Evolutionary conservation across 2,888 invertebrate species (phyloP).

Genomic region (Cheilosia vulpina): DNA sequence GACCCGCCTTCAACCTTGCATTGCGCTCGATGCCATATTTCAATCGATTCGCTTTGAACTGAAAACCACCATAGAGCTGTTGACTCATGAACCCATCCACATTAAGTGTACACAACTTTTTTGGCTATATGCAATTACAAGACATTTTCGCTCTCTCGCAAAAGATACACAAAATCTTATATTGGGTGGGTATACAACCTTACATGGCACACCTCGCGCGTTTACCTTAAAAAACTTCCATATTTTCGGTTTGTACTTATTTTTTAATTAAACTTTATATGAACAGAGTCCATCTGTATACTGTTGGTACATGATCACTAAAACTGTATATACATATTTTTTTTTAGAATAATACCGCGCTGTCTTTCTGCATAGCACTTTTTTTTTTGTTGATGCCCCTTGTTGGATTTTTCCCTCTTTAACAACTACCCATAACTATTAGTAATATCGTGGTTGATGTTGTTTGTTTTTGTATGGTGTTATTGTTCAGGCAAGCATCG

Average conservation of each 20-base stretch:
- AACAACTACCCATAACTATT: slow-evolving; percentile 15
- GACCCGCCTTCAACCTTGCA: too few species aligned
- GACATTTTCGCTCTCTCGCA: slow-evolving; percentile 25
- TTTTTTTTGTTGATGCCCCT: slow-evolving; percentile 1
- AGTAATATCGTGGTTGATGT: neutral
- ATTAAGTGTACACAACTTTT: neutral
- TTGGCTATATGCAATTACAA: neutral
- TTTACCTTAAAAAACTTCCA: neutral
- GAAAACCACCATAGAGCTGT: neutral
- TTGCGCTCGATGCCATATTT: too few species aligned
- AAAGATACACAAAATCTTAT: neutral
- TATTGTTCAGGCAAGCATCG: slow-evolving; percentile 49
- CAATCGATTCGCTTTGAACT: neutral
- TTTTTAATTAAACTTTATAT: neutral
- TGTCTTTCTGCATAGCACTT: slow-evolving; percentile 1
- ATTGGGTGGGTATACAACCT: neutral
- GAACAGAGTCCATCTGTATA: neutral
- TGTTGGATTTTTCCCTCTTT: slow-evolving; percentile 27
- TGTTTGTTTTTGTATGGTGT: slow-evolving; percentile 9
- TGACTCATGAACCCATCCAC: slow-evolving; percentile 15
- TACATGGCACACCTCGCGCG: slow-evolving; percentile 20
- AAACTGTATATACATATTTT: neutral
- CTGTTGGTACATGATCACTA: neutral
- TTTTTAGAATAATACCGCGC: neutral
- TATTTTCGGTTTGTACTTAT: neutral